Conservation (phyloP, 2,797 vertebrate species). For the Galago senegalensis region DNA sequence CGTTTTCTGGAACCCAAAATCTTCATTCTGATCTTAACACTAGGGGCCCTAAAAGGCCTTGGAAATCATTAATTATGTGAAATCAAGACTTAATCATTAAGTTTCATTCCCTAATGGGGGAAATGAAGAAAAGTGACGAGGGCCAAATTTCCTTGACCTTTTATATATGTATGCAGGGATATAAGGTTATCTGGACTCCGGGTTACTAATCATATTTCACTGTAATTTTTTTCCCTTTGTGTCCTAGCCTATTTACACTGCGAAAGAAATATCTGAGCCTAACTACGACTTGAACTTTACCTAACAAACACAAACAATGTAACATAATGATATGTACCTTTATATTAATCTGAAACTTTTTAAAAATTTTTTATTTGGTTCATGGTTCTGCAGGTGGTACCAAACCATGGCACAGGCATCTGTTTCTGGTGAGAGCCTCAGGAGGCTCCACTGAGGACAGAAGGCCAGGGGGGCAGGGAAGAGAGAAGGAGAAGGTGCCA, state of each 20-base stretch:
- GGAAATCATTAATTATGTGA: conserved; percentile 5
- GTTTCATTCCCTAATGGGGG: neutral
- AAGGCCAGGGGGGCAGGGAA: too few relatives aligned
- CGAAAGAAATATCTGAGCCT: neutral
- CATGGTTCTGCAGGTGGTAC: too few relatives aligned
- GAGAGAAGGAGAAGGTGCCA: too few relatives aligned
- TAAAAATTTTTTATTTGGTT: too few relatives aligned
- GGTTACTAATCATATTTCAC: neutral
- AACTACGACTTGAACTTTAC: too few relatives aligned
- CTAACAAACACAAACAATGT: too few relatives aligned
- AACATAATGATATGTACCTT: too few relatives aligned
- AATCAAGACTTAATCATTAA: conserved; percentile 38
- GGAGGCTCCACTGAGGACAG: too few relatives aligned
- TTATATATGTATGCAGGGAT: neutral
- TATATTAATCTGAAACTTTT: too few relatives aligned
- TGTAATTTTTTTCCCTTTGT: conserved; percentile 30
- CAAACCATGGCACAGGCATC: too few relatives aligned
- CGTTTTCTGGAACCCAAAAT: neutral
- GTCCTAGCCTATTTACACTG: neutral
- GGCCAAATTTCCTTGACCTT: neutral
- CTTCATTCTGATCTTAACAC: conserved; percentile 32
- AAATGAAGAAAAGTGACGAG: conserved; percentile 24
- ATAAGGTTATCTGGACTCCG: neutral
- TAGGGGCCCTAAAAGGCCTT: neutral
- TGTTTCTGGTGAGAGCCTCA: too few relatives aligned